phyloP scores from a whole-genome alignment of 2,888 invertebrate genomes.

The Eulithis prunata region DNA sequence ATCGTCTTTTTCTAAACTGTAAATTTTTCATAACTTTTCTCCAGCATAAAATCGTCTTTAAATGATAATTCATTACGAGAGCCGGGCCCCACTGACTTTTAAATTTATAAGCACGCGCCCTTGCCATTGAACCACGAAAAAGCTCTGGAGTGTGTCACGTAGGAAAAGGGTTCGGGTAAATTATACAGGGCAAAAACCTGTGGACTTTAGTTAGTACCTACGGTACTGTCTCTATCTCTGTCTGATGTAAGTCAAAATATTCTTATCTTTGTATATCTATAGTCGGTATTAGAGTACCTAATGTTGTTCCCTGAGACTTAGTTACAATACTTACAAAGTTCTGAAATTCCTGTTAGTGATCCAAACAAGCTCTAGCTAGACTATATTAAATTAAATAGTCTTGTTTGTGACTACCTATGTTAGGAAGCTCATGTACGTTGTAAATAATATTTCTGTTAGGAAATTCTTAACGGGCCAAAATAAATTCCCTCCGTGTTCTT shows the following conservation, averaged over 20 bases:
- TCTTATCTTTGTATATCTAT: background rate
- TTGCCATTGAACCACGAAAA: slow-evolving; percentile 31
- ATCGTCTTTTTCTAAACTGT: background rate
- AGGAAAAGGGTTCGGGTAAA: slow-evolving; percentile 22
- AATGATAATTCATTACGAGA: slow-evolving; percentile 28
- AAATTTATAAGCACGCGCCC: slow-evolving; percentile 31
- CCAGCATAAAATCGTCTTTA: slow-evolving; percentile 19
- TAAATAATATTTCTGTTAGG: background rate
- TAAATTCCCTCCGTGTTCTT: background rate
- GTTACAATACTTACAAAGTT: too few relatives aligned
- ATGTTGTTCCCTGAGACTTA: too few relatives aligned
- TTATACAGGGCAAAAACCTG: slow-evolving; percentile 11
- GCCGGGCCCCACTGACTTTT: slow-evolving; percentile 21
- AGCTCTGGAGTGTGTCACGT: slow-evolving; percentile 32
- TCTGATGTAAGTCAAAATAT: background rate
- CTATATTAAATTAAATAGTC: too few relatives aligned
- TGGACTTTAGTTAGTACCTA: slow-evolving; percentile 5
- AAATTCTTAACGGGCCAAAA: background rate
- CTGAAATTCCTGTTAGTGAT: too few relatives aligned
- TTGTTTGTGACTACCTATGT: too few relatives aligned
- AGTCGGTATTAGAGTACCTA: too few relatives aligned
- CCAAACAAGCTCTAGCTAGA: too few relatives aligned
- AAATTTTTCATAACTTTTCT: slow-evolving; percentile 18
- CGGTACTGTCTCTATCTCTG: background rate
- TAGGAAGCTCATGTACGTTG: too few relatives aligned